Evolutionary conservation across 1,140 invertebrate genomes (phyloP), one percentile per base, ranked within the genome.

Genomic region (Bursaphelenchus mucronatus): DNA sequence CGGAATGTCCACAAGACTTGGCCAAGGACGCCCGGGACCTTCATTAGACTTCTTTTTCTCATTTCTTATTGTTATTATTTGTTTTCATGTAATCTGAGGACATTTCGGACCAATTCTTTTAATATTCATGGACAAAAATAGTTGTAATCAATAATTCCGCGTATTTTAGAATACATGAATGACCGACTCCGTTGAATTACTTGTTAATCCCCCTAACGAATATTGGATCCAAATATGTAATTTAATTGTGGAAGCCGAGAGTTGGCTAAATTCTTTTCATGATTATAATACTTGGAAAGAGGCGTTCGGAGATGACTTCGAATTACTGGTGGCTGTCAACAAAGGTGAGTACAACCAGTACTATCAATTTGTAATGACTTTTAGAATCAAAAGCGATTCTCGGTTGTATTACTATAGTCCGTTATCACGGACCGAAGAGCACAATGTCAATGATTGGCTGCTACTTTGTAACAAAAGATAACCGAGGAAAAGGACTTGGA

Each of bases 281-380:
- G 57, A 59, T 39, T 50, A 46, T 7, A 30, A 30, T 1, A 30
- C 30, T 30, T 30, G 30, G 30, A 30, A 30, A 30, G 11, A 45
- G 40, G 11, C 30, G 2, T 59, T 59, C 40, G 10, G 13, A 17
- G 57, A 59, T 39, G 40, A 11, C 41, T 59, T 59, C 40, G 30
- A 30, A 17, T 17, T 59, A n/a, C 45, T 46, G 13, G 57, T 59
- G 15, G 57, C 57, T 39, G 57, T 59, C n/a, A 9, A 59, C 15
- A 55, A 55, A 45, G 53, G 53, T 19, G 15, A 21, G 13, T n/a
- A n/a, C 13, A n/a, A n/a, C 13, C 4, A 21, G 13, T n/a, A 1
- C 19, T 21, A 21, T 2, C 19, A n/a, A n/a, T 15, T 55, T 19
- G 13, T n/a, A 30, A 21, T 21, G 19, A n/a, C 53, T 1, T n/a